Base-by-base conservation (phyloP, 2,797 vertebrate species). In the Ispidina picta region DNA sequence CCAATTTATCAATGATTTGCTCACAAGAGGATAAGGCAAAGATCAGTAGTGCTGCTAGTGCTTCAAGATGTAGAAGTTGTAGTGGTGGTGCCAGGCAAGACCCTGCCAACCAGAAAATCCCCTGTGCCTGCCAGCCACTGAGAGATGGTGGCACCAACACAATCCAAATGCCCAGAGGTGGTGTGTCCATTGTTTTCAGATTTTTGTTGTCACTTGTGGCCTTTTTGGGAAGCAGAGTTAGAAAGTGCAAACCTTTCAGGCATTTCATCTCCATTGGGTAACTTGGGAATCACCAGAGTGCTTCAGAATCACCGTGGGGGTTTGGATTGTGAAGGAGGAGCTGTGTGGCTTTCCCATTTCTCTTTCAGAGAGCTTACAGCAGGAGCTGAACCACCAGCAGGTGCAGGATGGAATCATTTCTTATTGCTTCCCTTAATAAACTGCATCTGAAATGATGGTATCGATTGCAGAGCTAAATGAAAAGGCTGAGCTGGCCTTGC, bases 381-480 rank as follows among this genome's bases (percentile, higher is more conserved):
- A 85, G 80, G 74, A 90, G 68, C 48, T 14, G 54, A 75, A 85
- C 63, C 43, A 48, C 54, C 22, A 46, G 80, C 60, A 92, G 77
- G 89, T 92, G 58, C 52, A 37, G 58, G 56, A 51, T 60, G 54
- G 79, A 72, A 78, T 80, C 11, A 39, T 91, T 95, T 93, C 84
- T 94, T 94, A 92, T 76, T 86, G 84, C 74, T 84, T 86, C 65
- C 55, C 31, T 94, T 95, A 91, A 94, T 79, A 92, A 83, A 88
- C 80, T 81, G 60, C 86, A 65, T 91, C 90, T 90, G 89, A 92
- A 77, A 80, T 93, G 82, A 79, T 90, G 35, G 60, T 92, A 95
- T 92, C 0, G 39, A 89, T 92, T 92, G 65, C 65, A 54, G n/a
- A 35, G 39, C 52, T 88, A 90, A 92, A 90, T 83, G 76, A 82